Evolutionary conservation across 2,888 invertebrate genomes (phyloP), one percentile per base, ranked within the genome.

Genomic region (Eretmocerus hayati): DNA sequence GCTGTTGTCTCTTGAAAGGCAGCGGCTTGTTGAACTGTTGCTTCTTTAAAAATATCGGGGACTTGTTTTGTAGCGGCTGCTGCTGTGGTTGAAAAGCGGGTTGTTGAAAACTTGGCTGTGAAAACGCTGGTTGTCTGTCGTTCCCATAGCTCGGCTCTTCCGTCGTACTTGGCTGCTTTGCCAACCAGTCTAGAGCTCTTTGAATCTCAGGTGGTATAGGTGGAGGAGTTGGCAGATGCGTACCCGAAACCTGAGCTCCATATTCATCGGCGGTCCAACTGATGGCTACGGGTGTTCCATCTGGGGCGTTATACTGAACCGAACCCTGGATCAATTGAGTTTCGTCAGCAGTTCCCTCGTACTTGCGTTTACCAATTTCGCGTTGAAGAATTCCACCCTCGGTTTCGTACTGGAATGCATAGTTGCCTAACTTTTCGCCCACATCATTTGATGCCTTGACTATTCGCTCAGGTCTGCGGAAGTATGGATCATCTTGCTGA

Each of bases 211-310:
- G 64, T 2, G 71, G 71, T 13, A 71, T 69, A 1, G 71, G 71
- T 2, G 71, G 71, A 2, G 71, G 68, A 2, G 69, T 69, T 3
- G 71, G 71, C 4, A 71, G 41, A 42, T 71, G 69, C 26, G 60
- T 61, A 4, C 69, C 69, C 1, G 62, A 59, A 6, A 71, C 69
- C 54, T 68, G 71, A 9, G 68, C 58, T 1, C 71, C 71, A 31
- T 64, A 71, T 42, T 71, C 71, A 36, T 71, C 71, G 23, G 71
- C 71, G 1, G 71, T 70, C 71, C 71, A 71, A 49, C 71, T 71
- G 23, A 69, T 52, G 9, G 71, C 66, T 21, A 71, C 63, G 3
- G 71, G 71, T 0, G 70, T 70, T 9, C 71, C 71, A 44, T 71
- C 71, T 0, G 71, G 71, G 1, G 71, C 71, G 44, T 69, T 71